These are phyloP conservation scores for Herminia tarsipennalis DNA, from an alignment of 2,888 invertebrate species.

Conservation along the genomic window DNA sequence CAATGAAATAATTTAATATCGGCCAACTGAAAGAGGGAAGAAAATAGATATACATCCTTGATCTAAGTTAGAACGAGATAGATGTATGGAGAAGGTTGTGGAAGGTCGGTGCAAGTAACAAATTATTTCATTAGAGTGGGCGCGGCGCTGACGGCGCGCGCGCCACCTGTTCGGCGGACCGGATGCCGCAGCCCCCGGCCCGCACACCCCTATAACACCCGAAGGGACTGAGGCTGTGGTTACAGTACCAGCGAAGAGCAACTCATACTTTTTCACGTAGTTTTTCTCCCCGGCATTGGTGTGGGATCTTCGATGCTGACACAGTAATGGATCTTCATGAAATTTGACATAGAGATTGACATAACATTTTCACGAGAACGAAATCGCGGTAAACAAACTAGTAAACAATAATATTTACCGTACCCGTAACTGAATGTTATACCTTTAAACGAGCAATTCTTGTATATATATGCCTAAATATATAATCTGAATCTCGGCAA, in stretches of 20 bases:
- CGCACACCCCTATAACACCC: constrained; percentile 28
- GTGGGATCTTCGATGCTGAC: too few species aligned
- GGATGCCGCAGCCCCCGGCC: constrained; percentile 69
- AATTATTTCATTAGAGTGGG: constrained; percentile 81
- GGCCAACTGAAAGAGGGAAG: constrained; percentile 22
- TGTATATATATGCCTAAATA: too few species aligned
- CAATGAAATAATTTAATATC: not conserved
- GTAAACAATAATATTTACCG: too few species aligned
- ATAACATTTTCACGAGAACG: too few species aligned
- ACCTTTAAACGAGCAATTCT: too few species aligned
- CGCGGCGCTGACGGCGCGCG: constrained; percentile 66
- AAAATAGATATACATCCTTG: constrained; percentile 17
- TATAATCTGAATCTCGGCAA: too few species aligned
- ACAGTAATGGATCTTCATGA: too few species aligned
- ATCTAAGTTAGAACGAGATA: constrained; percentile 45
- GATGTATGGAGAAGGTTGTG: constrained; percentile 67
- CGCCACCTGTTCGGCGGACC: constrained; percentile 80
- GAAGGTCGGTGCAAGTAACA: constrained; percentile 75
- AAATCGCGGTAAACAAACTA: too few species aligned
- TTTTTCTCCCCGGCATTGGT: not conserved
- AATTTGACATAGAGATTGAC: too few species aligned
- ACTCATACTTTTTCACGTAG: not conserved
- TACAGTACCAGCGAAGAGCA: constrained; percentile 42
- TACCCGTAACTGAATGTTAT: too few species aligned
- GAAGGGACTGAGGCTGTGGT: constrained; percentile 47